phyloP scores from a whole-genome alignment of 2,797 vertebrate species.

The Poeciliopsis presidionis region DNA sequence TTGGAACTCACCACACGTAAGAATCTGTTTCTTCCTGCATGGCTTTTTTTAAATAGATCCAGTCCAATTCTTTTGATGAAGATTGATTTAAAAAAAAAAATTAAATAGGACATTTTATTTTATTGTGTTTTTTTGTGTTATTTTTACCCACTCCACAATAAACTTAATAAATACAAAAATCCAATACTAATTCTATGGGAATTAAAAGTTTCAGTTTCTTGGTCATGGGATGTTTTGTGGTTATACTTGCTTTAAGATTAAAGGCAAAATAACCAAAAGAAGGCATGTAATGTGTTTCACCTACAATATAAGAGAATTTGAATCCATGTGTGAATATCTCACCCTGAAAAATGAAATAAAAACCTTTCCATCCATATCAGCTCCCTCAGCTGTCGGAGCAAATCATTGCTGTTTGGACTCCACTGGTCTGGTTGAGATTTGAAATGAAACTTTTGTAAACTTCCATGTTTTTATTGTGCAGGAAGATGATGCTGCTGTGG shows the following conservation, averaged over 20 bases:
- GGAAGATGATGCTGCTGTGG: conserved; percentile 97
- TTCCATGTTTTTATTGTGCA: conserved; percentile 48
- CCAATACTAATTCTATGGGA: neutral
- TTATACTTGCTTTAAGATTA: neutral
- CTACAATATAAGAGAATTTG: neutral
- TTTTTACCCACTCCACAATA: neutral
- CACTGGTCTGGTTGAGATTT: neutral
- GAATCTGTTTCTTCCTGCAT: conserved; percentile 51
- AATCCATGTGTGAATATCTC: neutral
- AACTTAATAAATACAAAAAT: neutral
- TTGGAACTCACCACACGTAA: conserved; percentile 99
- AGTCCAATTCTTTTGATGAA: neutral
- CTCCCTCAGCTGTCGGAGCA: neutral
- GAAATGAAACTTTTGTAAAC: neutral
- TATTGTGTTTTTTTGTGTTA: neutral
- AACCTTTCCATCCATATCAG: neutral
- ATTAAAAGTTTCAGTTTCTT: neutral
- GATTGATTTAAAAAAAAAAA: too few relatives aligned
- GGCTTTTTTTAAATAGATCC: neutral
- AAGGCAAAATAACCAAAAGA: neutral
- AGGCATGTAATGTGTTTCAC: neutral
- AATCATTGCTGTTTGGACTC: neutral
- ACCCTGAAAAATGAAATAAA: neutral
- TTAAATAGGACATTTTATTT: neutral
- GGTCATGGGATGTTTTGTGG: neutral